These are phyloP conservation scores for Alectura lathami DNA, from an alignment of 2,113 vertebrate genomes.

Conservation along the genomic window DNA sequence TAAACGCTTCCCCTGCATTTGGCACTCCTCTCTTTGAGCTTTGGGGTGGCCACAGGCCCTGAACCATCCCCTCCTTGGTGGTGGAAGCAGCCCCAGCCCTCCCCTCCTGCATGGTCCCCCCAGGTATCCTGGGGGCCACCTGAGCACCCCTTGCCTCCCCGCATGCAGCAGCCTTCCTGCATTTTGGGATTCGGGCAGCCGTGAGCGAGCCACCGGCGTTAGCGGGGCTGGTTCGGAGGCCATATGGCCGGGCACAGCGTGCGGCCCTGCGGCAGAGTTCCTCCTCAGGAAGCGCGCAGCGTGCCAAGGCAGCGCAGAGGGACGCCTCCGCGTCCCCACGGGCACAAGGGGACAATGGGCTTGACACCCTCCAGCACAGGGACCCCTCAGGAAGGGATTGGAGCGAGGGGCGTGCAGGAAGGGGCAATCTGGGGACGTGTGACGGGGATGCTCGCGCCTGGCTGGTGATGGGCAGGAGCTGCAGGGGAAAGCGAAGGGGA, in stretches of 20 bases:
- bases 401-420: too few species aligned
- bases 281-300: background rate
- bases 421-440: too few species aligned
- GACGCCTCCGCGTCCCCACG: fast-evolving
- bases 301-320: constrained; percentile 30
- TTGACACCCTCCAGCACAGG: too few species aligned
- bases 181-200: too few species aligned
- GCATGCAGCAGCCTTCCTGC: too few species aligned
- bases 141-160: background rate
- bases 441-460: too few species aligned
- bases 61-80: too few species aligned
- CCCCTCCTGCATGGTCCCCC: background rate
- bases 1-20: background rate
- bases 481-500: too few species aligned
- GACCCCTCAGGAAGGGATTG: too few species aligned
- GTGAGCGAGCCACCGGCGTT: background rate
- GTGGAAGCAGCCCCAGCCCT: too few species aligned
- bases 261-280: background rate
- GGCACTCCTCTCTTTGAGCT: background rate
- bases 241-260: constrained; percentile 52
- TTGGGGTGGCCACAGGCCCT: background rate
- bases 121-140: background rate
- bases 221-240: background rate
- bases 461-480: too few species aligned
- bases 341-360: too few species aligned